Evolutionary conservation across 2,797 vertebrate genomes (phyloP), one percentile per base, ranked within the genome.

Genomic region (Leucoraja ocellata): DNA sequence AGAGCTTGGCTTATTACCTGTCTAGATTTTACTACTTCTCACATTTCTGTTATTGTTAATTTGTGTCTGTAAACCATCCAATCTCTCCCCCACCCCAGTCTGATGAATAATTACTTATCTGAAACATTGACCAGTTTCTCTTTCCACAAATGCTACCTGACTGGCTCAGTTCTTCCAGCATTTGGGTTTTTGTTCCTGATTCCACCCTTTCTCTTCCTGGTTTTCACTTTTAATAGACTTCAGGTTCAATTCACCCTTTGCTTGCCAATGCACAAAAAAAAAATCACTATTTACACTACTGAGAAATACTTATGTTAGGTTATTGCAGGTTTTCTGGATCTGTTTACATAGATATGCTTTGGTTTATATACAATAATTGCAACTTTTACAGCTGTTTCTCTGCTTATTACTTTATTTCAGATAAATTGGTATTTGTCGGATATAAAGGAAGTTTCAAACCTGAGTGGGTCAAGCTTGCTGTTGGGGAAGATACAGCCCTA

Each of bases 361-460:
- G 46, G 46, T 54, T 54, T 54, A 54, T 4, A 74, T 13, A 54
- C 23, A 61, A 84, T 13, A 14, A 13, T 13, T 61, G 54, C 54
- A 84, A 28, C 9, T 68, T 68, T 36, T 18, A 68, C n/a, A 36
- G 1, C 63, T 68, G 63, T 68, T 68, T 23, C 16, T 68, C 84
- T 61, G 80, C 8, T 58, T 54, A 23, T 14, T 14, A 78, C 90
- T 13, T 74, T 10, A 46, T 95, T 96, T 61, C 96, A 99, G 99
- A 99, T 91, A 98, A 98, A 94, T 94, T 98, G 95, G 96, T 95
- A 0, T 98, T 99, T 86, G 96, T 98, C 0, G 98, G 99, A 93
- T 99, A 98, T 96, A 99, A 98, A 94, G 98, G 98, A 93, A 95
- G 95, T 93, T 99, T 98, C 95, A 96, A 80, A 65, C 98, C 98